Base-by-base conservation (phyloP, 2,113 vertebrate genomes). In the Anas platyrhynchos region DNA sequence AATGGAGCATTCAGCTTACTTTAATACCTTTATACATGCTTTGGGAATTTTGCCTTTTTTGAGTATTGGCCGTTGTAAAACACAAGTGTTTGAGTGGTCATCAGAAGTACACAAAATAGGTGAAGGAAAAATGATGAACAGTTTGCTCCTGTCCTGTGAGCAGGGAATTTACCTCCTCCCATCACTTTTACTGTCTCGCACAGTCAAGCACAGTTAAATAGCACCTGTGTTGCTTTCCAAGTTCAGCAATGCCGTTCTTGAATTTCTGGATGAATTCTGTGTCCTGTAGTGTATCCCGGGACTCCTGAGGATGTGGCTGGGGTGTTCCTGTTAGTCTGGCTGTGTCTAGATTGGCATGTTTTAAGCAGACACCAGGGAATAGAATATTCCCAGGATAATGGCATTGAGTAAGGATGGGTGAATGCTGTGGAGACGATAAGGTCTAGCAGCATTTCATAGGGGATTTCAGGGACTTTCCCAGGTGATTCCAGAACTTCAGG, bases 391-490 rank as follows among this genome's bases (percentile, higher is more conserved):
- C 38, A 52, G 68, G 48, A 75, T 23, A 83, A 74, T 8, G 34
- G 2, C 9, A 54, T 90, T 94, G 90, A 56, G 13, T 77, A 78
- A 73, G 29, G 56, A 63, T 41, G 21, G 25, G n/a, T 78, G 29
- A 41, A 81, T 8, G 17, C 9, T 44, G 34, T 43, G 0, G 0
- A 88, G 38, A 80, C 20, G 20, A 91, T 44, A 77, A 80, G 7
- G 16, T 73, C 50, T 59, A 78, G 54, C 52, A 88, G 48, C 22
- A 16, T 86, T 89, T 82, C 81, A 78, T 82, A 50, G 56, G n/a
- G 31, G 87, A 86, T 91, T 96, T 95, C 26, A 52, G 72, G n/a
- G 61, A 74, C 56, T 88, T 86, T 89, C 3, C 31, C 34, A 84
- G 74, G 58, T 27, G 59, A 77, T 85, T 93, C 75, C 44, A 85